phyloP scores from a whole-genome alignment of 2,888 invertebrate genomes.

The Lobophora halterata region DNA sequence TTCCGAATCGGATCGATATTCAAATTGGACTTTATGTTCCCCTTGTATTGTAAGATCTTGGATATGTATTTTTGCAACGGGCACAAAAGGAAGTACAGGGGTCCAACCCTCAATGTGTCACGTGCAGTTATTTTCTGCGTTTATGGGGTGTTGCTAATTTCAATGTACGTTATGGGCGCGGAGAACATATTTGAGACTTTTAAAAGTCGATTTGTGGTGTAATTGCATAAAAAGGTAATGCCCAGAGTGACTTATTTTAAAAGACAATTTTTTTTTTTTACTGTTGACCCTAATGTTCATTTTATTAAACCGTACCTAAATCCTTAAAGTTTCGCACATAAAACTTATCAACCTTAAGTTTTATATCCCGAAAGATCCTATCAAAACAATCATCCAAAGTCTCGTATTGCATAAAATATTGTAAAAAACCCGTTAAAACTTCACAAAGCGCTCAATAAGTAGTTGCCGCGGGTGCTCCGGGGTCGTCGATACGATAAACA shows the following conservation, averaged over 20 bases:
- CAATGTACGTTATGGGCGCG: slow-evolving; percentile 28
- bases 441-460: slow-evolving; percentile 31
- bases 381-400: slow-evolving; percentile 4
- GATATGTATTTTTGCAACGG: slow-evolving; percentile 27
- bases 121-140: slow-evolving; percentile 59
- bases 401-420: slow-evolving; percentile 18
- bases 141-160: slow-evolving; percentile 46
- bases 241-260: no score
- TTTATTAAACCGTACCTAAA: no score
- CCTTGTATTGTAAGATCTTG: slow-evolving; percentile 28
- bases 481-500: slow-evolving; percentile 57
- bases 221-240: no score
- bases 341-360: no score
- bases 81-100: slow-evolving; percentile 36
- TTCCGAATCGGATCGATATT: slow-evolving; percentile 22
- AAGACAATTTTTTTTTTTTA: no score
- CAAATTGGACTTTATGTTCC: slow-evolving; percentile 17
- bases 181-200: slow-evolving; percentile 7
- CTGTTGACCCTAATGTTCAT: no score
- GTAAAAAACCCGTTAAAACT: slow-evolving; percentile 26
- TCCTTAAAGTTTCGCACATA: no score
- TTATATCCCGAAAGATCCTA: no score
- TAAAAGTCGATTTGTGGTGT: slow-evolving; percentile 5
- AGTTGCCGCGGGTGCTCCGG: slow-evolving; percentile 33
- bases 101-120: slow-evolving; percentile 55